Base-by-base conservation (phyloP, 2,797 vertebrate genomes). In the Pseudochaenichthys georgianus region DNA sequence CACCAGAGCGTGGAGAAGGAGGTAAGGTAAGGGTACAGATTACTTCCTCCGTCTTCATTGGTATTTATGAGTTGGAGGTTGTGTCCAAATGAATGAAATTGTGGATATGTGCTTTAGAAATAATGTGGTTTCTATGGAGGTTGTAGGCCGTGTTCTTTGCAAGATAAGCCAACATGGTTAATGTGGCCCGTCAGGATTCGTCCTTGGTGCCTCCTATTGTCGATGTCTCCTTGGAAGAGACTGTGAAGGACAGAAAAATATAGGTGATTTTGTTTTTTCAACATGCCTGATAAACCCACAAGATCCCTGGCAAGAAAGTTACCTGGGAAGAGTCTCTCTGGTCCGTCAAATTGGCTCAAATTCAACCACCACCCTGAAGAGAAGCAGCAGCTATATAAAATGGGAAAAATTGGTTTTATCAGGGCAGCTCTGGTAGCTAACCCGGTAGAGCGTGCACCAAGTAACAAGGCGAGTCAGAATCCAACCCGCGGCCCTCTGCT, bases 201-300 rank as follows among this genome's bases (percentile, higher is more conserved):
- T 55, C 53, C 53, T 51, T 19, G 23, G 13, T 45, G 61, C 64
- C 17, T 81, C 64, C 42, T 46, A 58, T 42, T 72, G 46, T 38
- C 69, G 45, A n/a, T 76, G 55, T 77, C 79, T 69, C 70, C 66
- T 72, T 67, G 51, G 66, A 75, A 52, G 15, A 80, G 23, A 76
- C n/a, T 21, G 9, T 52, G 53, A 38, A 59, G 73, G 48, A 50
- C 2, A 9, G 13, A 80, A 68, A 55, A 17, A 74, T 63, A 45
- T 15, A 31, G 46, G 42, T 75, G 57, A 76, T 78, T 64, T 48
- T 64, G 60, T 80, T 82, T 70, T 38, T 73, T 60, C 28, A 66
- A 19, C 31, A 70, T 38, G 15, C 28, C 60, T 62, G 15, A 31
- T 47, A 74, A 59, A 47, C 28, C 1, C 19, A 63, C 17, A 11